A percentile compares a stretch with the other conserved stretches of the same genome.
Conservation (phyloP, 2,113 vertebrate genomes). For the Podilymbus podiceps region DNA sequence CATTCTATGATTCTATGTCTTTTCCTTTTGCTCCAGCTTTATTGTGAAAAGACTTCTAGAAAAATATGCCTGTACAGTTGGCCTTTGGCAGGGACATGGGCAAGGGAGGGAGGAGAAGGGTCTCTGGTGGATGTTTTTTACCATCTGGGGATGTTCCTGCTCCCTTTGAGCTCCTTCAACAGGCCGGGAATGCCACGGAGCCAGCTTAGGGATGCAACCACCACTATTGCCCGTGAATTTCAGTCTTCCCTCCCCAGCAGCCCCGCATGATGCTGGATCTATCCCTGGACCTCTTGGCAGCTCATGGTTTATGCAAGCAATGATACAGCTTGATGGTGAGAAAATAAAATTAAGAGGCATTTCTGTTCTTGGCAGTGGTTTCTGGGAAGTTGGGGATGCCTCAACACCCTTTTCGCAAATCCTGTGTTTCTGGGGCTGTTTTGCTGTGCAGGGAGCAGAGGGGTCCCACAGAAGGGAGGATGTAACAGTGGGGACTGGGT, state of each 20-base stretch:
- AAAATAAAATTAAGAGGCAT: background rate
- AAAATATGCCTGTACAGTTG: background rate
- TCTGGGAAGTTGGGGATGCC: background rate
- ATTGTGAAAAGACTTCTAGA: background rate
- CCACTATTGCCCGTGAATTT: accelerated
- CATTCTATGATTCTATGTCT: background rate
- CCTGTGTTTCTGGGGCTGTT: background rate
- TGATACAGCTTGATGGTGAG: background rate
- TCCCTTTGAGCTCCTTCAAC: background rate
- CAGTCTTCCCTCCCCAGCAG: background rate
- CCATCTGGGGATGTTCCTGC: background rate
- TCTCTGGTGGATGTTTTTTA: background rate
- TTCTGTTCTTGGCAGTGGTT: background rate
- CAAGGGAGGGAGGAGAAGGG: background rate
- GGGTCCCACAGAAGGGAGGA: background rate
- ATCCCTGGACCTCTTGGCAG: background rate
- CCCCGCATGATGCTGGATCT: accelerated
- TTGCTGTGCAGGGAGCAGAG: background rate
- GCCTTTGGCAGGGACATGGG: background rate
- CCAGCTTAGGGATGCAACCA: background rate
- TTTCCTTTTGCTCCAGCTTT: background rate
- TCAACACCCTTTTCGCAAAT: background rate
- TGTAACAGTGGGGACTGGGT: background rate
- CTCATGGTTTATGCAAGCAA: background rate
- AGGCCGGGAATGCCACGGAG: background rate